Conservation (phyloP, 2,797 vertebrate species). For the Masticophis lateralis region DNA sequence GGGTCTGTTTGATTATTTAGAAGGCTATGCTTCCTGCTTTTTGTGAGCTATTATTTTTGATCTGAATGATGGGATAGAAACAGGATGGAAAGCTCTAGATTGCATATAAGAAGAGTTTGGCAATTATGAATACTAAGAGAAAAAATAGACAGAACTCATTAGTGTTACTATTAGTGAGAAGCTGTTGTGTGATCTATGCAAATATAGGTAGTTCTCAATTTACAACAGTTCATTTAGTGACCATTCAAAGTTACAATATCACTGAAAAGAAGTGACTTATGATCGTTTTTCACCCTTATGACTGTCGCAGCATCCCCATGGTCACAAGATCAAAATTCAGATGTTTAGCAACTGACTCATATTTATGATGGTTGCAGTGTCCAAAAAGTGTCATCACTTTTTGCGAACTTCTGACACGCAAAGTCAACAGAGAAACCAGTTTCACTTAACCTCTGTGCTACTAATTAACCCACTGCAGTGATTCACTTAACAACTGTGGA, state of each 20-base stretch:
- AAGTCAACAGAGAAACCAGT: background rate
- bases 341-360: background rate
- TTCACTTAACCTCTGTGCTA: background rate
- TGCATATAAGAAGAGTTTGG: background rate
- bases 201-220: background rate
- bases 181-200: background rate
- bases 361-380: background rate
- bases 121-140: background rate
- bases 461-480: background rate
- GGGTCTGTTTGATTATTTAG: background rate
- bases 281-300: background rate
- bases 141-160: background rate
- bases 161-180: background rate
- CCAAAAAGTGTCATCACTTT: background rate
- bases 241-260: background rate
- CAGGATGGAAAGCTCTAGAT: background rate
- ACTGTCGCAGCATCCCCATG: background rate
- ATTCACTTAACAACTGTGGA: background rate
- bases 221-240: background rate
- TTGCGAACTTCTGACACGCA: background rate
- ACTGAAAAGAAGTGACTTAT: background rate
- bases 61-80: background rate
- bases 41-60: background rate
- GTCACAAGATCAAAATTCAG: background rate
- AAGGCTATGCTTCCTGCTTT: background rate